phyloP scores from a whole-genome alignment of 2,888 invertebrate genomes.

The Amaurobius ferox region DNA sequence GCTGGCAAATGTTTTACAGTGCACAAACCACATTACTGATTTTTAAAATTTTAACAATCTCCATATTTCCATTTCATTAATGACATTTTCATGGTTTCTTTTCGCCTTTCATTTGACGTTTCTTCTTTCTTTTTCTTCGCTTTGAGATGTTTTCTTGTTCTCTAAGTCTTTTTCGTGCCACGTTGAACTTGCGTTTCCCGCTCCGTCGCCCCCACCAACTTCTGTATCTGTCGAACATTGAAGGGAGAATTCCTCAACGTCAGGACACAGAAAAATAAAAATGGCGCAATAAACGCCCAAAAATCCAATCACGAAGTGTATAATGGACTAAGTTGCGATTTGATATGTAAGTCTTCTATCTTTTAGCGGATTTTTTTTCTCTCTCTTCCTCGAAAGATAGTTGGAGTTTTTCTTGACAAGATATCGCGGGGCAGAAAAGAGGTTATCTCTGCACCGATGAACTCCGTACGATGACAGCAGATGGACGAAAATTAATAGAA shows the following conservation, averaged over 20 bases:
- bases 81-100: too few species aligned
- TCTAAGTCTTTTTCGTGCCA: constrained; percentile 26
- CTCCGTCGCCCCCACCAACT: constrained; percentile 21
- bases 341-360: constrained; percentile 40
- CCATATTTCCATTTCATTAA: too few species aligned
- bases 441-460: constrained; percentile 50
- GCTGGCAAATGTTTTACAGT: too few species aligned
- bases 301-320: constrained; percentile 63
- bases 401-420: not conserved
- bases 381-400: not conserved
- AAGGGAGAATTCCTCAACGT: constrained; percentile 57
- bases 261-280: constrained; percentile 19
- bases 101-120: too few species aligned
- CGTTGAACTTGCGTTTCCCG: constrained; percentile 41
- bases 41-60: too few species aligned
- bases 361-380: constrained; percentile 22
- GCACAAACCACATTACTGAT: too few species aligned
- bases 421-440: constrained; percentile 13
- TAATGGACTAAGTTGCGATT: constrained; percentile 58
- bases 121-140: too few species aligned
- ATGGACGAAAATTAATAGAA: constrained; percentile 31
- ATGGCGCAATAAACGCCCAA: constrained; percentile 1
- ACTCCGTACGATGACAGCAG: constrained; percentile 34
- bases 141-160: not conserved
- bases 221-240: constrained; percentile 55